phyloP scores from a whole-genome alignment of 1,140 invertebrate genomes.

The Propsilocerus akamusi region DNA sequence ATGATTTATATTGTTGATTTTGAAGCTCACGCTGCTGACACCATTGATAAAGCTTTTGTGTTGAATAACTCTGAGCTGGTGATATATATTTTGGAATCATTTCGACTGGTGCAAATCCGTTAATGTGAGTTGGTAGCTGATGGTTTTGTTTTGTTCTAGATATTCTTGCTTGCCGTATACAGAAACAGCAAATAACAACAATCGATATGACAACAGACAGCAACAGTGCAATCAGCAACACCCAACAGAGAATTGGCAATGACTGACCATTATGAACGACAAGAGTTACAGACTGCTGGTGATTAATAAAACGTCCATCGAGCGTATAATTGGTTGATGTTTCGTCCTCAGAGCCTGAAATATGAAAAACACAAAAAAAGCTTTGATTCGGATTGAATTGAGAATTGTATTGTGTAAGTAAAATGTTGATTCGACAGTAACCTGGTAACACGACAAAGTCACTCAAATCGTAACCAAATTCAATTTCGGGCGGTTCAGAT shows the following conservation, averaged over 20 bases:
- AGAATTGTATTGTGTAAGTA: neutral
- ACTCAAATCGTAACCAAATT: neutral
- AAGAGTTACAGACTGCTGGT: neutral
- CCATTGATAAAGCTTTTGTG: conserved; percentile 4
- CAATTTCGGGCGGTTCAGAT: neutral
- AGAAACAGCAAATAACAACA: neutral
- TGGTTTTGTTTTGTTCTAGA: neutral
- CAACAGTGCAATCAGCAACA: neutral
- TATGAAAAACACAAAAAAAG: neutral
- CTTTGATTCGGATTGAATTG: neutral
- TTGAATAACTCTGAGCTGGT: neutral
- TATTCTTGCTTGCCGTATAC: neutral
- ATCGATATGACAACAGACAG: neutral
- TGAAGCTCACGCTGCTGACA: conserved; percentile 4
- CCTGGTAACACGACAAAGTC: neutral
- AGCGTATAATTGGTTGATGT: neutral
- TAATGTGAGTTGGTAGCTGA: neutral
- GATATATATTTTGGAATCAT: neutral
- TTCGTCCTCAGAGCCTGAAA: neutral
- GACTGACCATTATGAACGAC: neutral
- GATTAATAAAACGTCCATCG: neutral
- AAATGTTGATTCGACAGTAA: neutral
- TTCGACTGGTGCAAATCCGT: neutral
- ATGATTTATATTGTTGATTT: conserved; percentile 7
- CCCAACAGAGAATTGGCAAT: neutral